These are phyloP conservation scores for Capreolus pygargus DNA, from an alignment of 2,113 vertebrate species.

Conservation along the genomic window DNA sequence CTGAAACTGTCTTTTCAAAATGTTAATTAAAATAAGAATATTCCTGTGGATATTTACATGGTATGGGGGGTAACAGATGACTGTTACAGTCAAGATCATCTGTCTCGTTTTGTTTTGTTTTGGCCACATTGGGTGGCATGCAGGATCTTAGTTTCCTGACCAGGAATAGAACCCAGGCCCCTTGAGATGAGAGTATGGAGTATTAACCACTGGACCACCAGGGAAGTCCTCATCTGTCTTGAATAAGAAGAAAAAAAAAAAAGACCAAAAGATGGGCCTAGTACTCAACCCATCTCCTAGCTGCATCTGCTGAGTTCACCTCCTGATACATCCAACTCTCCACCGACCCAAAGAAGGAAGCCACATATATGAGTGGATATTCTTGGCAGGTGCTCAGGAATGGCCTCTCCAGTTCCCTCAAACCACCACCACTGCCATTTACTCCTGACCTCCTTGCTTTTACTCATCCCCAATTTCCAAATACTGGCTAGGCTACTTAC, in stretches of 20 bases:
- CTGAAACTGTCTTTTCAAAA: background rate
- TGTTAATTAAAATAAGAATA: background rate
- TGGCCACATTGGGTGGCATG: background rate
- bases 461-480: background rate
- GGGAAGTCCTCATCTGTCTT: background rate
- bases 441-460: constrained; percentile 25
- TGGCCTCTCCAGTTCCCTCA: constrained; percentile 6
- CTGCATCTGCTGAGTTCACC: background rate
- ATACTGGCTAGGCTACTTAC: background rate
- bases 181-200: background rate
- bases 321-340: background rate
- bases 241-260: background rate
- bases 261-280: background rate
- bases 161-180: background rate
- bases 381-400: constrained; percentile 52
- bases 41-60: background rate
- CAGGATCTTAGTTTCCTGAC: background rate
- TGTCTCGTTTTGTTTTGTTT: background rate
- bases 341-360: constrained; percentile 39
- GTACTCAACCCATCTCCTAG: background rate
- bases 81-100: background rate
- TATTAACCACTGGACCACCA: background rate
- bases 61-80: background rate
- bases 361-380: constrained; percentile 31
- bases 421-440: constrained; percentile 38